phyloP scores from a whole-genome alignment of 2,113 vertebrate genomes.

The Triplophysa dalaica region DNA sequence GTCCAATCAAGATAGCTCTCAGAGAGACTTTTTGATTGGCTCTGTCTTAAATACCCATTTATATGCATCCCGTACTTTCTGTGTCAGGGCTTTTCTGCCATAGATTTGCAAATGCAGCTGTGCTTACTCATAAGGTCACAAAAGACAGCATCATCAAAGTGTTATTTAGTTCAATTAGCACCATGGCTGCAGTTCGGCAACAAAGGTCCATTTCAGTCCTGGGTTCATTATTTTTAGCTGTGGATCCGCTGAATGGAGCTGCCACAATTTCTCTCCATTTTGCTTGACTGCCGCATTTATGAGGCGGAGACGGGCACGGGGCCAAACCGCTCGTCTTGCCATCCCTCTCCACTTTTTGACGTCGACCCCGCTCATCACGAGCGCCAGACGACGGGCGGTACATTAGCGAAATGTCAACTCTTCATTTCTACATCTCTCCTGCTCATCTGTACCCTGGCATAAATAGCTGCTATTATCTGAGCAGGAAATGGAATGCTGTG shows the following conservation, averaged over 20 bases:
- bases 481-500: constrained; percentile 36
- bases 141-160: constrained; percentile 46
- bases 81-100: constrained; percentile 48
- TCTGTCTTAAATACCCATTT: constrained; percentile 51
- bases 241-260: constrained; percentile 44
- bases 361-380: background rate
- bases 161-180: constrained; percentile 55
- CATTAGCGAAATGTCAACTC: constrained; percentile 34
- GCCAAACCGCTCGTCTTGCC: constrained; percentile 26
- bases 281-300: constrained; percentile 33
- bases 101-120: constrained; percentile 44
- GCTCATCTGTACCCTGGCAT: constrained; percentile 29
- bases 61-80: constrained; percentile 49
- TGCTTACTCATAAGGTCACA: constrained; percentile 47
- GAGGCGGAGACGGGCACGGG: constrained; percentile 20
- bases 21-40: constrained; percentile 40
- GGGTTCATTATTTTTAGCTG: constrained; percentile 44
- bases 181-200: constrained; percentile 32
- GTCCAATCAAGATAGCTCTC: constrained; percentile 28
- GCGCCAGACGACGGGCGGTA: constrained; percentile 5
- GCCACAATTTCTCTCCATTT: constrained; percentile 38
- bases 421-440: constrained; percentile 27
- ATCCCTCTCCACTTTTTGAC: constrained; percentile 8
- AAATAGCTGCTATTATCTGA: constrained; percentile 26
- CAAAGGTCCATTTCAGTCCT: constrained; percentile 29